Conservation (phyloP, 2,797 vertebrate genomes). For the Natrix natrix region DNA sequence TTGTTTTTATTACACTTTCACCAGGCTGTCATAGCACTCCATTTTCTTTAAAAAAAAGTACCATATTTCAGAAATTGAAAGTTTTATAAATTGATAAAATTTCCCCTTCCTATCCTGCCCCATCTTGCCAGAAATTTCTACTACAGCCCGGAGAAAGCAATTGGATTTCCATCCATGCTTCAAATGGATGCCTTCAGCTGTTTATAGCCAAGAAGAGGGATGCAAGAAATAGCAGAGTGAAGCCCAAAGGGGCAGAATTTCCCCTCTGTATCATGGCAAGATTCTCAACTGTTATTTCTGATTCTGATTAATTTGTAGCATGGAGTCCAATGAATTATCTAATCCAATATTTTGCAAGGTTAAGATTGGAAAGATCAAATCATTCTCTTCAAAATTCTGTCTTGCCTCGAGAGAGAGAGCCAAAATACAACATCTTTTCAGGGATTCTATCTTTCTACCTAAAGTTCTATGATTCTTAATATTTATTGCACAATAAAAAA, state of each 20-base stretch:
- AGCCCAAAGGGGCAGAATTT: neutral
- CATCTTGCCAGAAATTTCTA: neutral
- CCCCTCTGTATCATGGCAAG: neutral
- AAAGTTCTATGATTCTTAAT: neutral
- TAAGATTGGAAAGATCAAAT: neutral
- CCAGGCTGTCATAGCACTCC: conserved; percentile 43
- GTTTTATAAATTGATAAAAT: neutral
- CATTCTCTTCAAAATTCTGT: neutral
- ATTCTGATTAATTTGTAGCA: neutral
- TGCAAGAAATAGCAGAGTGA: neutral
- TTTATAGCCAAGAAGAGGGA: conserved; percentile 36
- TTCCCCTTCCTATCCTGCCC: neutral
- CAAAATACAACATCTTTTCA: neutral
- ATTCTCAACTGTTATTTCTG: neutral
- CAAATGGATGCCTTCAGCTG: conserved; percentile 12
- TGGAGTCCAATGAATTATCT: neutral
- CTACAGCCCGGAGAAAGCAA: conserved; percentile 1
- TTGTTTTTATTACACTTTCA: conserved; percentile 50
- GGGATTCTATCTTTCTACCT: neutral
- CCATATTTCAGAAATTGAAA: conserved; percentile 5
- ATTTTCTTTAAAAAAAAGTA: conserved; percentile 54
- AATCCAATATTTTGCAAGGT: neutral
- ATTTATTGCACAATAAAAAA: neutral
- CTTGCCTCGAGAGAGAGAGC: neutral
- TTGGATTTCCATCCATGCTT: neutral